Percentiles rank a stretch among this genome's conserved stretches.
Conservation (phyloP, 2,797 vertebrate species). For the Melanotaenia parkinsoni region DNA sequence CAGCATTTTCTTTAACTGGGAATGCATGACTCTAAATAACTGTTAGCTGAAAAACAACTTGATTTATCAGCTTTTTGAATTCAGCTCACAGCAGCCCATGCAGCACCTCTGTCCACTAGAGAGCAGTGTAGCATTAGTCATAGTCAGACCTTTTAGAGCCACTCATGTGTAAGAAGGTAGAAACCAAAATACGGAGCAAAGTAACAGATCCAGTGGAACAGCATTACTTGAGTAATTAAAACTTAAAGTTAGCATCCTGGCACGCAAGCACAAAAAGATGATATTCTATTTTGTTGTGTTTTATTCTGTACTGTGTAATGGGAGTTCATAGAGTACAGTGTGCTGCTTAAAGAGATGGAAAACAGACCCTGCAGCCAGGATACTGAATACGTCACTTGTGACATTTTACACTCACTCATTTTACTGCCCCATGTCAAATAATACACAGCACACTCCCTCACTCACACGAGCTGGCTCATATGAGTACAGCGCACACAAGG, state of each 20-base stretch:
- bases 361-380: slow-evolving; percentile 62
- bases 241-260: neutral
- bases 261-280: neutral
- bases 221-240: slow-evolving; percentile 19
- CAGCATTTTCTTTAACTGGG: neutral
- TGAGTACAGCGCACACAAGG: slow-evolving; percentile 57
- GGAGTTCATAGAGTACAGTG: slow-evolving; percentile 7
- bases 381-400: slow-evolving; percentile 73
- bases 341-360: slow-evolving; percentile 47
- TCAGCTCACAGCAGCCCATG: slow-evolving; percentile 22
- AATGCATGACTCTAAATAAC: neutral
- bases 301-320: neutral
- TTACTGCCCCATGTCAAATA: slow-evolving; percentile 72
- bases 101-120: slow-evolving; percentile 73
- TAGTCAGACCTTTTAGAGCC: slow-evolving; percentile 26
- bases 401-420: slow-evolving; percentile 80
- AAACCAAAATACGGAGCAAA: slow-evolving; percentile 51
- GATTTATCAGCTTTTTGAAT: neutral
- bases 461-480: slow-evolving; percentile 29
- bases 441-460: slow-evolving; percentile 53
- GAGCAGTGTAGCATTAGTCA: slow-evolving; percentile 67
- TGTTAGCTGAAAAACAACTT: neutral
- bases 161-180: slow-evolving; percentile 21
- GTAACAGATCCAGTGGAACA: slow-evolving; percentile 42
- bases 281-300: neutral